These are phyloP conservation scores for Drosophila parvula DNA, from an alignment of 1,140 invertebrate species.

Conservation along the genomic window DNA sequence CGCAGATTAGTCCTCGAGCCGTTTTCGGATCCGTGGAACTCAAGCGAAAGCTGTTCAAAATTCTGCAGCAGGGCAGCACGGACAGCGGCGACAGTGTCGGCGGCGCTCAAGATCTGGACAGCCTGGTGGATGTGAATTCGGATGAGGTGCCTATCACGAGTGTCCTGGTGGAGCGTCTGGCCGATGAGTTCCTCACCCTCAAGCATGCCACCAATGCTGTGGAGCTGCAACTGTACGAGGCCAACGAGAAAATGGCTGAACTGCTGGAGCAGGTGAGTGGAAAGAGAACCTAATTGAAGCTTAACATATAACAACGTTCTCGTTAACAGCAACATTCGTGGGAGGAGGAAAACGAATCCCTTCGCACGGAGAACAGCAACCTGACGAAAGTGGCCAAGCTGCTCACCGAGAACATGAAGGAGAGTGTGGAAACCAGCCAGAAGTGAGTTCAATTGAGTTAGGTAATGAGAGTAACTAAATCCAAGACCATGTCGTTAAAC, in stretches of 20 bases:
- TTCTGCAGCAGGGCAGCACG: constrained; percentile 63
- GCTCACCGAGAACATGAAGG: constrained; percentile 83
- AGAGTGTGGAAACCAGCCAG: constrained; percentile 77
- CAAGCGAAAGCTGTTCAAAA: constrained; percentile 74
- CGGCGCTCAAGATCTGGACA: constrained; percentile 67
- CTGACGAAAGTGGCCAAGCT: constrained; percentile 80
- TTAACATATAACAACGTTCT: too few relatives aligned
- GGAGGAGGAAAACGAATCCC: constrained; percentile 79
- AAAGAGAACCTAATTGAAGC: neutral
- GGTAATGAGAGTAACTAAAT: too few relatives aligned
- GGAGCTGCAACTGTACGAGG: constrained; percentile 82
- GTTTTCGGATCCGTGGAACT: constrained; percentile 63
- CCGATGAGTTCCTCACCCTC: constrained; percentile 71
- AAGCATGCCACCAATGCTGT: constrained; percentile 73
- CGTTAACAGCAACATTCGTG: constrained; percentile 68
- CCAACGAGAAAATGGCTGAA: constrained; percentile 83
- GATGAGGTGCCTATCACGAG: constrained; percentile 59
- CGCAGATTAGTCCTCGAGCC: neutral
- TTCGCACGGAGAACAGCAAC: constrained; percentile 79
- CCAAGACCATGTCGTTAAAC: neutral
- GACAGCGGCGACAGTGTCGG: constrained; percentile 48
- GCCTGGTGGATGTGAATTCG: constrained; percentile 63
- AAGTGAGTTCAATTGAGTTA: constrained; percentile 36
- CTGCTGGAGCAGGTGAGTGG: constrained; percentile 72
- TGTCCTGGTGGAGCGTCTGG: constrained; percentile 68